Evolutionary conservation across 2,797 vertebrate species (phyloP).

Genomic region (Picus viridis): DNA sequence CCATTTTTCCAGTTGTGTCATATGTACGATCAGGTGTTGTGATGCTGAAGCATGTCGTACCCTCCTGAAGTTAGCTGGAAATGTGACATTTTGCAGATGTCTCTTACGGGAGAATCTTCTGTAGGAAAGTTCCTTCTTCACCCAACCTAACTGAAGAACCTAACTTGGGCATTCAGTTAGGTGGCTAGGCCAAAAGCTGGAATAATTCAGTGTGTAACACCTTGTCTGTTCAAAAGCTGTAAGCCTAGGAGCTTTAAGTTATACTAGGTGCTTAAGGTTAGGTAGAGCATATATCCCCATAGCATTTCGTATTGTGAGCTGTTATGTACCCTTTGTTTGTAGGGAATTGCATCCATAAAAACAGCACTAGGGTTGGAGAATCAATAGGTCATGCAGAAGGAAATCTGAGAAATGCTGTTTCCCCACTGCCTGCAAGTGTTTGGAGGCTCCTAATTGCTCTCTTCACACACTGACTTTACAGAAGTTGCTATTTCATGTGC

Average conservation of each 20-base stretch:
- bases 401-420: background rate
- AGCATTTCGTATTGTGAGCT: background rate
- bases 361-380: background rate
- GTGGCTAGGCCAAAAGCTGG: background rate
- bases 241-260: background rate
- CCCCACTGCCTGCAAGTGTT: background rate
- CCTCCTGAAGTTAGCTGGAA: background rate
- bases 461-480: background rate
- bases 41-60: accelerated
- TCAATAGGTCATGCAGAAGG: background rate
- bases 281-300: background rate
- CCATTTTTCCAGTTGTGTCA: background rate
- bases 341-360: background rate
- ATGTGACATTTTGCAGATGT: background rate
- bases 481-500: background rate
- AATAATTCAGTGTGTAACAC: background rate
- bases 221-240: background rate
- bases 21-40: background rate
- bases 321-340: background rate
- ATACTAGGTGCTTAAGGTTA: background rate
- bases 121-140: background rate
- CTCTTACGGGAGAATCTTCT: background rate
- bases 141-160: background rate
- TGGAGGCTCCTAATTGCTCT: background rate
- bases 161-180: background rate